Evolutionary conservation across 2,113 vertebrate species (phyloP), one percentile per base, ranked within the genome.

Genomic region (Thermophis baileyi): DNA sequence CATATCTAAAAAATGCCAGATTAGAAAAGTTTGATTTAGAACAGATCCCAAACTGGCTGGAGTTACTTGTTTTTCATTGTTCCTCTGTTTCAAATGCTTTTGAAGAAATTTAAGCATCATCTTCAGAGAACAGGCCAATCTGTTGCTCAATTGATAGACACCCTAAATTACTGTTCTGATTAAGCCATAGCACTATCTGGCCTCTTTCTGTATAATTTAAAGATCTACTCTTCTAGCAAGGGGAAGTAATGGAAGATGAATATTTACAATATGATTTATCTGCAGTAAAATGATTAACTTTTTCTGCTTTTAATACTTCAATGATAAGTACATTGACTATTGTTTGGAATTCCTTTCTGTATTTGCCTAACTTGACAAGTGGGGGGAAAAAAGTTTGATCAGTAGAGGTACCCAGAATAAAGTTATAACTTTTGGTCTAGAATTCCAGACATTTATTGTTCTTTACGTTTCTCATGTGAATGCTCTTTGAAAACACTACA

Each of bases 231-330:
- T 46, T 74, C 87, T 87, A 1, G 5, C 10, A 87, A 44, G 24
- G 35, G 47, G 46, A 91, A 93, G 35, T 90, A 27, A 1, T 47
- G 55, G 54, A 27, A 63, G 89, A 90, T 51, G 14, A 55, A 40
- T 88, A 89, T 69, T 50, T 92, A 3, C 30, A 57, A 30, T 25
- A 51, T 86, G 69, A 60, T 53, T 89, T 85, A 46, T 12, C 44
- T 60, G 30, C 69, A 30, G 89, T 89, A 46, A 90, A 90, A 87
- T 93, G 54, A 93, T 90, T 87, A 54, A 51, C n/a, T 20, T 63
- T 93, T 87, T 69, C 74, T 63, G 24, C n/a, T 18, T 50, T 92
- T 44, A 92, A 46, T 11, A 47, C 74, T 85, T 86, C 9, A 27
- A 22, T 85, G 85, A 49, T 10, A n/a, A 46, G 27, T 69, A 51